Conservation (phyloP, 2,888 invertebrate species). For the Nysson spinosus region DNA sequence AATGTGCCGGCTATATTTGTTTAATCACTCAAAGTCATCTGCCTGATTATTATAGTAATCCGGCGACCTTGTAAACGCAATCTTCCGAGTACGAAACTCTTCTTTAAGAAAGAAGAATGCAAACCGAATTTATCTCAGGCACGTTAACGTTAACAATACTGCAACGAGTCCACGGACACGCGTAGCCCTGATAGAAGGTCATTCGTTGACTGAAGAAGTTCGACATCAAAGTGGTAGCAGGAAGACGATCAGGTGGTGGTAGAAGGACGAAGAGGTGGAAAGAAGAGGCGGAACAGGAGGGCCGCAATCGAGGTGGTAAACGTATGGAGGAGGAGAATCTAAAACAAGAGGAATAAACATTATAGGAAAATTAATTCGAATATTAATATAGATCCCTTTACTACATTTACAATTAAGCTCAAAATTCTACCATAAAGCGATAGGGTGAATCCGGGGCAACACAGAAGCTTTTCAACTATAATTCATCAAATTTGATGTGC, state of each 20-base stretch:
- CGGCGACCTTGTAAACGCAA: no score
- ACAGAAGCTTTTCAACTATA: no score
- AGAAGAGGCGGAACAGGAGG: conserved; percentile 12
- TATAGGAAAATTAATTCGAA: conserved; percentile 25
- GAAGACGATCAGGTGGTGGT: conserved; percentile 40
- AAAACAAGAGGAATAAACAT: conserved; percentile 5
- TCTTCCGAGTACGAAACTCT: no score
- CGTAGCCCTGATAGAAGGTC: conserved; percentile 51
- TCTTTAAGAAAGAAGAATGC: conserved; percentile 2
- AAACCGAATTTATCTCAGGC: conserved; percentile 18
- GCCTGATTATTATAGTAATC: no score
- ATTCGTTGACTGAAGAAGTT: conserved; percentile 52
- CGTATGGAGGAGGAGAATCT: conserved; percentile 40
- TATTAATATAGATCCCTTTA: no score
- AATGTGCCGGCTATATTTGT: no score
- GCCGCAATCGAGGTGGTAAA: conserved; percentile 28
- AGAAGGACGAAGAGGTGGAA: conserved; percentile 44
- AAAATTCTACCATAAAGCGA: no score
- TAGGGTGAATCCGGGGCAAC: no score
- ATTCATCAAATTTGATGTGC: no score
- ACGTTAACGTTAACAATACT: conserved; percentile 16
- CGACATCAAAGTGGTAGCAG: conserved; percentile 44
- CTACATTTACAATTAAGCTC: no score
- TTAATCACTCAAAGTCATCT: no score
- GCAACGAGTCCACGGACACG: conserved; percentile 28